Conservation (phyloP, 2,113 vertebrate genomes). For the Pelvicachromis taeniatus region DNA sequence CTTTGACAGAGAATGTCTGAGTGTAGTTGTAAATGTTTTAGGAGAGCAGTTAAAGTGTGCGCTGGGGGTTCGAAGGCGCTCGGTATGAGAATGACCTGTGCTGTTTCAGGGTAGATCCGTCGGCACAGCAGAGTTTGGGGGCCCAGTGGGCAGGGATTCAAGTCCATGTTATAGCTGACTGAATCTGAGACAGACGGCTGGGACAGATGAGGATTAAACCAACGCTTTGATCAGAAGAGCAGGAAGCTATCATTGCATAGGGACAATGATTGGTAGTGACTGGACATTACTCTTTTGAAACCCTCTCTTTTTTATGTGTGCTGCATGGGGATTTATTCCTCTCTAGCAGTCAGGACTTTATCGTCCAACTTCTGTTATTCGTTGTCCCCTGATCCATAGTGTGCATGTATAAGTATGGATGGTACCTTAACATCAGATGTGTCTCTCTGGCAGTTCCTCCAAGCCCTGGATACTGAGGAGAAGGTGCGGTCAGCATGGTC, state of each 20-base stretch:
- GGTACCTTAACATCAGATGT: conserved; percentile 97
- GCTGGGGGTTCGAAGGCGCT: conserved; percentile 35
- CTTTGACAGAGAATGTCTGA: conserved; percentile 64
- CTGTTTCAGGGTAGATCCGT: conserved; percentile 44
- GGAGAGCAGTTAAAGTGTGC: conserved; percentile 65
- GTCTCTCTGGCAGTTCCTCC: conserved; percentile 97
- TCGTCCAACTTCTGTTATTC: background rate
- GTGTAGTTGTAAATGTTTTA: conserved; percentile 75
- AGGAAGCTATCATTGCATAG: conserved; percentile 65
- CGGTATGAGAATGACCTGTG: conserved; percentile 57
- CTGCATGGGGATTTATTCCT: conserved; percentile 28
- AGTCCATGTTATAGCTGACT: conserved; percentile 68
- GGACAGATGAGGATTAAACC: conserved; percentile 69
- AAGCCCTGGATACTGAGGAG: conserved; percentile 91
- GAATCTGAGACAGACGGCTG: conserved; percentile 54
- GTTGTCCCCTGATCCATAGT: background rate
- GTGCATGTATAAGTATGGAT: background rate
- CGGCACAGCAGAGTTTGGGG: conserved; percentile 33
- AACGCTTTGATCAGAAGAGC: conserved; percentile 73
- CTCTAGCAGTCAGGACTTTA: background rate
- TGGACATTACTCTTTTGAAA: conserved; percentile 60
- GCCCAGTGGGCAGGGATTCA: conserved; percentile 64
- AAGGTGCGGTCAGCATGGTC: conserved; percentile 97
- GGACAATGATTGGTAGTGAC: conserved; percentile 74
- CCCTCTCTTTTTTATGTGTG: conserved; percentile 32